Conservation (phyloP, 2,888 invertebrate species). For the Acanthosepion esculentum region DNA sequence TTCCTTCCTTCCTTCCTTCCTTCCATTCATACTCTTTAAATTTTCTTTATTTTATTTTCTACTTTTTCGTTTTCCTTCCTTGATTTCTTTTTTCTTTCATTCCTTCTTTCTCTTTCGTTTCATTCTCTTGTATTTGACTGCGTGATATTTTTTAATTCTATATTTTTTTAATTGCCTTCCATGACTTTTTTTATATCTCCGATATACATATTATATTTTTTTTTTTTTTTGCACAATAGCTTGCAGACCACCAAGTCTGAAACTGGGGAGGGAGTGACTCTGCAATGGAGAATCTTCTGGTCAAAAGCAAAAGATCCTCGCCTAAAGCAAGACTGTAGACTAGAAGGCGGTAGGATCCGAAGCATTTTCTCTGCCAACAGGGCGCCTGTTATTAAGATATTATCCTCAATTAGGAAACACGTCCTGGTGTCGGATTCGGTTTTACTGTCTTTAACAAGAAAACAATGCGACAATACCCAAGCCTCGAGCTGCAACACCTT, state of each 20-base stretch:
- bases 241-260: neutral
- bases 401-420: neutral
- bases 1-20: too few relatives aligned
- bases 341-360: neutral
- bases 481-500: neutral
- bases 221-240: neutral
- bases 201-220: too few relatives aligned
- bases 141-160: too few relatives aligned
- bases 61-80: too few relatives aligned
- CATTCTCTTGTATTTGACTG: too few relatives aligned
- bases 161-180: too few relatives aligned
- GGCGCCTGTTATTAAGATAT: neutral
- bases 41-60: too few relatives aligned
- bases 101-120: too few relatives aligned
- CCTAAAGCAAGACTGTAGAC: neutral
- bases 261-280: neutral
- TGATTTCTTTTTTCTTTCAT: too few relatives aligned
- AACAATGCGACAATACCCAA: neutral
- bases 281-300: neutral
- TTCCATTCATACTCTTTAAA: too few relatives aligned
- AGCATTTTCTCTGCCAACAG: neutral
- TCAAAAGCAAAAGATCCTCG: neutral
- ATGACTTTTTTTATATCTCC: too few relatives aligned
- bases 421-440: neutral
- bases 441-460: neutral